Evolutionary conservation across 2,113 vertebrate genomes (phyloP).

Genomic region (Dendrocopos noguchii): DNA sequence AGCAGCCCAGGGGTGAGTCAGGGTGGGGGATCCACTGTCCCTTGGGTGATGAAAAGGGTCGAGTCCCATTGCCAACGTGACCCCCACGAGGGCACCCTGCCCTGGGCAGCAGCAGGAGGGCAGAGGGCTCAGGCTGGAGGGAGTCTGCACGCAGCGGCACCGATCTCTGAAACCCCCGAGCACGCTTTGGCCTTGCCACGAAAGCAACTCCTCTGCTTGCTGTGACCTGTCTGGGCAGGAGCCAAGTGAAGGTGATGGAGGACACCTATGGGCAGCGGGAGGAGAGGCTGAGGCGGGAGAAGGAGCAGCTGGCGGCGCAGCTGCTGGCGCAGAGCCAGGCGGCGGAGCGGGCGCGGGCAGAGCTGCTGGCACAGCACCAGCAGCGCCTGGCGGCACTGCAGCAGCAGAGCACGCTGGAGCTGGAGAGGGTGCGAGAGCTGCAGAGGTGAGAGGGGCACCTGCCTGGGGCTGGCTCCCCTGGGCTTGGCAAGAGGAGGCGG

Average conservation of each 20-base stretch:
- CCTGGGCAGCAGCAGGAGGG: neutral
- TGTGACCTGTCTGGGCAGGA: conserved; percentile 55
- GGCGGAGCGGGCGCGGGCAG: conserved; percentile 72
- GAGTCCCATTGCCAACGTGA: neutral
- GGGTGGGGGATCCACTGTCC: neutral
- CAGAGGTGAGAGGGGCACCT: conserved; percentile 77
- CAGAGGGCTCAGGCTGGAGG: neutral
- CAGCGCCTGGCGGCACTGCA: conserved; percentile 74
- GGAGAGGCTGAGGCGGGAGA: conserved; percentile 74
- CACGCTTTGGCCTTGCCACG: neutral
- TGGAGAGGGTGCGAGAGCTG: conserved; percentile 84
- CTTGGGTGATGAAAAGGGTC: neutral
- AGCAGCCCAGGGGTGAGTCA: neutral
- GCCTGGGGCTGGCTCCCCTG: neutral
- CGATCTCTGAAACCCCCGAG: accelerated
- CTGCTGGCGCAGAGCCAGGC: conserved; percentile 62
- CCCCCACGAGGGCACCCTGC: accelerated
- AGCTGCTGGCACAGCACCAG: conserved; percentile 84
- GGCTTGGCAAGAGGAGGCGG: neutral
- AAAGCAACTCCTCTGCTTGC: neutral
- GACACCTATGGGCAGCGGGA: conserved; percentile 78
- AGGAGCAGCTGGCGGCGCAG: conserved; percentile 77
- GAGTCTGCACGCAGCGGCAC: neutral
- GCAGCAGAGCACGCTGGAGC: conserved; percentile 82
- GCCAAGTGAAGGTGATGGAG: conserved; percentile 81